Evolutionary conservation across 2,888 invertebrate genomes (phyloP).

Genomic region (Diaperis boleti): DNA sequence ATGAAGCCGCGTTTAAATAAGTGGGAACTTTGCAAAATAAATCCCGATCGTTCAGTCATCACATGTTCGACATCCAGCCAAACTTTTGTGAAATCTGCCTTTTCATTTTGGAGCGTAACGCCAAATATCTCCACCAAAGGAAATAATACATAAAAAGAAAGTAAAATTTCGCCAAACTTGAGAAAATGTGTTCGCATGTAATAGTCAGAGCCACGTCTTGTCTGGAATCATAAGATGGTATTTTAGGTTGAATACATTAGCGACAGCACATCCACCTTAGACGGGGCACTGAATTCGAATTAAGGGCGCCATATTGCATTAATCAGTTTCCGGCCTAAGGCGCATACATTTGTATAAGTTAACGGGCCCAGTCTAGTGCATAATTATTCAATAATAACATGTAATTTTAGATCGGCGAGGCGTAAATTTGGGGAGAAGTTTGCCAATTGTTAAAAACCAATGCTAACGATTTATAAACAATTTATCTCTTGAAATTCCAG

Average conservation of each 20-base stretch:
- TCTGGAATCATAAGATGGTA: slow-evolving; percentile 51
- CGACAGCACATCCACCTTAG: slow-evolving; percentile 46
- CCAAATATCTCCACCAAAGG: slow-evolving; percentile 31
- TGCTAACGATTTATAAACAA: slow-evolving; percentile 13
- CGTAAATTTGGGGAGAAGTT: too few relatives aligned
- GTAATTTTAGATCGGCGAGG: slow-evolving; percentile 47
- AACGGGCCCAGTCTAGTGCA: slow-evolving; percentile 41
- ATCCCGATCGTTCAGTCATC: slow-evolving; percentile 15
- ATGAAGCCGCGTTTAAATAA: slow-evolving; percentile 13
- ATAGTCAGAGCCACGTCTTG: slow-evolving; percentile 48
- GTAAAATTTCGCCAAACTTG: slow-evolving; percentile 33
- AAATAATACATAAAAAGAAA: slow-evolving; percentile 35
- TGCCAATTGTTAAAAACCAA: slow-evolving; percentile 16
- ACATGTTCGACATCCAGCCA: background rate
- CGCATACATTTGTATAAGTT: slow-evolving; percentile 47
- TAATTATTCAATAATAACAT: slow-evolving; percentile 51
- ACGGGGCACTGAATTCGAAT: slow-evolving; percentile 52
- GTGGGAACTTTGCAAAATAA: slow-evolving; percentile 16
- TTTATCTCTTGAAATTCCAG: too few relatives aligned
- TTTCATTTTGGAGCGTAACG: slow-evolving; percentile 18
- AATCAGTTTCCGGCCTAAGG: slow-evolving; percentile 53
- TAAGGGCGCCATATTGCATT: slow-evolving; percentile 54
- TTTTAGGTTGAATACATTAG: slow-evolving; percentile 52
- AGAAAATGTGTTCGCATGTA: slow-evolving; percentile 46
- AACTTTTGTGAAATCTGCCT: background rate